Evolutionary conservation across 2,888 invertebrate genomes (phyloP).

Genomic region (Thymelicus lineola): DNA sequence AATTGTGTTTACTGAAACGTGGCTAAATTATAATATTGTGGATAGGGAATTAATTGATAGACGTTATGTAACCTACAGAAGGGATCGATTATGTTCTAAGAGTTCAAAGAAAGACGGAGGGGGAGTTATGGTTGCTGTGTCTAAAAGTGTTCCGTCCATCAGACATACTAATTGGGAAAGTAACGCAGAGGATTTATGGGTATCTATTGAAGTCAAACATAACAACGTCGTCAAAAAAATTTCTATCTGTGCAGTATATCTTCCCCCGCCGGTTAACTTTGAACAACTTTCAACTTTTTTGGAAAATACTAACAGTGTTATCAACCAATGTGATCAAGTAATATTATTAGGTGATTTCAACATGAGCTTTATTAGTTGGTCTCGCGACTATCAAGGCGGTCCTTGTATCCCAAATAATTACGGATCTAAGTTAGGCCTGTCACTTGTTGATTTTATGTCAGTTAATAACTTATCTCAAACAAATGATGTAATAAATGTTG

Average conservation of each 20-base stretch:
- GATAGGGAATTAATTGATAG: too few relatives aligned
- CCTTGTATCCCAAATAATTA: neutral
- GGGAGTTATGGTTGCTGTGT: too few relatives aligned
- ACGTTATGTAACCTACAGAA: too few relatives aligned
- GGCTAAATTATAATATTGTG: too few relatives aligned
- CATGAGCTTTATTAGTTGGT: neutral
- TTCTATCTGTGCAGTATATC: neutral
- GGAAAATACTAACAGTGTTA: neutral
- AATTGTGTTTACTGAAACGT: too few relatives aligned
- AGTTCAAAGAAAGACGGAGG: too few relatives aligned
- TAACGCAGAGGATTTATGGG: neutral
- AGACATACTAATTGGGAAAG: neutral
- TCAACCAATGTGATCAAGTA: neutral
- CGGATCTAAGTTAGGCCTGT: neutral
- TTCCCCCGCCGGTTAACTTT: neutral
- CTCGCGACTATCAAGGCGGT: neutral
- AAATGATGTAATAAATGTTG: neutral
- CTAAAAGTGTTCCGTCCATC: neutral
- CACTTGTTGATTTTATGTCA: conserved; percentile 1
- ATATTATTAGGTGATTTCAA: neutral
- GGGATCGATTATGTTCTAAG: too few relatives aligned
- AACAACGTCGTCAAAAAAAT: neutral
- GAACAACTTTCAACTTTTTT: neutral
- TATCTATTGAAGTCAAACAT: neutral
- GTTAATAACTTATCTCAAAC: neutral